Evolutionary conservation across 1,140 invertebrate species (phyloP), one percentile per base, ranked within the genome.

Genomic region (Orchesella cincta): DNA sequence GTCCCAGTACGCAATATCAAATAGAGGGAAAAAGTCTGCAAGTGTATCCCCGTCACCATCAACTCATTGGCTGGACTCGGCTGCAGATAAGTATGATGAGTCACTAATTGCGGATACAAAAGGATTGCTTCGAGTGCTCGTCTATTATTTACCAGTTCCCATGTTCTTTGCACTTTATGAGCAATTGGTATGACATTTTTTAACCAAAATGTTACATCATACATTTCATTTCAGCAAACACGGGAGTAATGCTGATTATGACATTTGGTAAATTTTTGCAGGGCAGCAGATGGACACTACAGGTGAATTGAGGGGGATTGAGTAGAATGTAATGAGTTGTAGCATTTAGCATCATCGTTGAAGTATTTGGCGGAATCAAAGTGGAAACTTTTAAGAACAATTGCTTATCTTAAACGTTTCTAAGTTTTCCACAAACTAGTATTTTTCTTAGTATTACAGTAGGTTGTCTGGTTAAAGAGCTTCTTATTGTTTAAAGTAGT

Each of bases 121-220:
- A 78, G 73, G 81, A 2, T 78, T 89, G 29, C 78, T 89, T 31
- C 83, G 83, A 26, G 84, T 90, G 8, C 80, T 90, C 5, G 76
- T 86, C 5, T 84, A 91, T 64, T 90, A 88, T 82, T 51, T 90
- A 29, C 90, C 90, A 0, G 80, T 90, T 3, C 89, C 89, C 16
- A 79, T 90, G 29, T 91, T 90, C 82, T 90, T 89, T 89, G 87
- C 90, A 16, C 84, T 91, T 1, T 87, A 85, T 78, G 86, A 87
- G 75, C 86, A 87, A 82, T 84, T 85, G 83, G 84, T 84, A 72
- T 28, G 8, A 18, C 54, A 71, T 71, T 71, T 16, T 71, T 16
- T 51, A 29, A 79, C 83, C 8, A 26, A 73, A 29, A 62, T 57
- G 39, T 12, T 46, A 20, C 39, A 12, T 12, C 39, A 46, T 20